Conservation (phyloP, 2,113 vertebrate genomes). For the Cottus gobio region DNA sequence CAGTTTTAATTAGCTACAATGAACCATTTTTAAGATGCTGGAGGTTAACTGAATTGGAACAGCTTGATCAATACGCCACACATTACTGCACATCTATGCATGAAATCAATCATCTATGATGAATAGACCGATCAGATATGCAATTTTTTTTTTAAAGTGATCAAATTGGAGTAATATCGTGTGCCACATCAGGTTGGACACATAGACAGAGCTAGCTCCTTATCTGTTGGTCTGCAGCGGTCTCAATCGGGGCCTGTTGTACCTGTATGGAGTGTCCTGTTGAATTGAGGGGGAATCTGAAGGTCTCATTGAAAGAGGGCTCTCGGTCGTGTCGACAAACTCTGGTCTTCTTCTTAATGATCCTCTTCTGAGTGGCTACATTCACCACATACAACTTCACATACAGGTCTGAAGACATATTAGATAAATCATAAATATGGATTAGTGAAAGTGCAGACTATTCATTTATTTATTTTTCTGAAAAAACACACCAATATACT, state of each 20-base stretch:
- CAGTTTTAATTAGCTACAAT: not conserved
- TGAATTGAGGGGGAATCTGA: slow-evolving; percentile 95
- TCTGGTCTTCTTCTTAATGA: slow-evolving; percentile 99
- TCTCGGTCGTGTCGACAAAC: slow-evolving; percentile 97
- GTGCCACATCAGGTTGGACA: not conserved
- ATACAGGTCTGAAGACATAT: slow-evolving; percentile 88
- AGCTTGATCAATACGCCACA: not conserved
- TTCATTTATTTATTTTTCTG: slow-evolving; percentile 5
- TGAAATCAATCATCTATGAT: not conserved
- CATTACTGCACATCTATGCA: not conserved
- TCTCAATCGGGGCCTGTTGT: slow-evolving; percentile 35
- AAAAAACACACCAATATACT: not conserved
- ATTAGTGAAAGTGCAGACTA: not conserved
- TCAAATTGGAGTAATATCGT: not conserved
- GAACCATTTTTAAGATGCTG: not conserved
- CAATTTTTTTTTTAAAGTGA: not conserved
- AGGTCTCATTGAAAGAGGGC: slow-evolving; percentile 98
- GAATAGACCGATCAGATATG: not conserved
- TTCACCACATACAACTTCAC: slow-evolving; percentile 98
- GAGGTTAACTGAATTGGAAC: not conserved
- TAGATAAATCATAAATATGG: not conserved
- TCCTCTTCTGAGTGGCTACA: slow-evolving; percentile 94
- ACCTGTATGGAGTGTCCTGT: slow-evolving; percentile 98
- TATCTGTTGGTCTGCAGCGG: not conserved
- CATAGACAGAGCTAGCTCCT: not conserved